Conservation (phyloP, 2,888 invertebrate species). For the Galerucella pusilla region DNA sequence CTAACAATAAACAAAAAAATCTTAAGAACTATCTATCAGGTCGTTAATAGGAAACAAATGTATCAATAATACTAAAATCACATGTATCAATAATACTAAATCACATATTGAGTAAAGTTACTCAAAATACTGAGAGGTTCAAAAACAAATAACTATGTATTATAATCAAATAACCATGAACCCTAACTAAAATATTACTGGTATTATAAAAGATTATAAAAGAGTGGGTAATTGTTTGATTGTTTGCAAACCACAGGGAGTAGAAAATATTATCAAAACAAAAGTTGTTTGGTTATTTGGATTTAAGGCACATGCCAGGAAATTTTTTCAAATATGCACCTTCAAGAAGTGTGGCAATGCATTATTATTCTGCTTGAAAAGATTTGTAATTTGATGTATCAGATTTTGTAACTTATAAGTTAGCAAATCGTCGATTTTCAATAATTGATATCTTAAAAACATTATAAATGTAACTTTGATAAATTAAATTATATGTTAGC, state of each 20-base stretch:
- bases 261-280: background rate
- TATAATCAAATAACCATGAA: slow-evolving; percentile 1
- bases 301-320: background rate
- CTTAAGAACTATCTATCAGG: too few relatives aligned
- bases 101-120: too few relatives aligned
- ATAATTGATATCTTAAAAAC: background rate
- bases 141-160: background rate
- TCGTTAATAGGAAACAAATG: too few relatives aligned
- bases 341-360: too few relatives aligned
- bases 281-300: background rate
- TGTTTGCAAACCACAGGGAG: background rate
- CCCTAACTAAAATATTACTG: background rate
- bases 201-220: background rate
- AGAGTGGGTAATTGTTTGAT: background rate
- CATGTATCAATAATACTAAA: too few relatives aligned
- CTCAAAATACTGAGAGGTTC: too few relatives aligned
- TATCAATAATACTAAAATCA: too few relatives aligned
- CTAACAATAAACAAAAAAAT: background rate
- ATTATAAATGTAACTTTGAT: background rate
- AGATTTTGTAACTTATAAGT: too few relatives aligned
- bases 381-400: too few relatives aligned
- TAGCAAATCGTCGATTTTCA: background rate
- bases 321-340: slow-evolving; percentile 1
- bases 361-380: too few relatives aligned
- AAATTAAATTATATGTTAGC: background rate